Conservation (phyloP, 2,113 vertebrate genomes). For the Otis tarda region DNA sequence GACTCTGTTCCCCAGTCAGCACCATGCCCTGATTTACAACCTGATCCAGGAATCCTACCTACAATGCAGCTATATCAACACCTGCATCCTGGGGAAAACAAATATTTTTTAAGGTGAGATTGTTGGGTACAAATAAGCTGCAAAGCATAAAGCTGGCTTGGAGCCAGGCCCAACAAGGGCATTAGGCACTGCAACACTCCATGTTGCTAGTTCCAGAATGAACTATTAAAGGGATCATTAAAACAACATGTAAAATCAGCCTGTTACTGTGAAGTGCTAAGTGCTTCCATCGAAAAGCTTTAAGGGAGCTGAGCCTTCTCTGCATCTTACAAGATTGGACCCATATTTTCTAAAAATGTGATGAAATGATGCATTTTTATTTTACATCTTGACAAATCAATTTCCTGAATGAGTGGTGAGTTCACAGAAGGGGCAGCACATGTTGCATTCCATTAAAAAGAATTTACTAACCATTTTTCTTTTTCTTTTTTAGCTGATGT, state of each 20-base stretch:
- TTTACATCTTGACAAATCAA: conserved; percentile 56
- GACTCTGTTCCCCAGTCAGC: conserved; percentile 19
- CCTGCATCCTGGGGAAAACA: conserved; percentile 35
- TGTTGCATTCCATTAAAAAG: conserved; percentile 4
- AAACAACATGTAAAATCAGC: conserved; percentile 51
- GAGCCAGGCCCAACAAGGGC: conserved; percentile 32
- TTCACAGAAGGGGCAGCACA: conserved; percentile 41
- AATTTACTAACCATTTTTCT: not conserved
- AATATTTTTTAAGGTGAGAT: conserved; percentile 8
- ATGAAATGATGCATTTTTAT: conserved; percentile 47
- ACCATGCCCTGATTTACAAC: conserved; percentile 38
- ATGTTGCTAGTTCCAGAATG: not conserved
- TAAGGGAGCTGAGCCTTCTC: conserved; percentile 18
- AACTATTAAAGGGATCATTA: conserved; percentile 50
- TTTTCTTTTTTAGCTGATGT: not conserved
- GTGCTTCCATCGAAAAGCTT: conserved; percentile 30
- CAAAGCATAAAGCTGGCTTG: conserved; percentile 2
- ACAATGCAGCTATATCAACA: conserved; percentile 57
- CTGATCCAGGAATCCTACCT: conserved; percentile 7
- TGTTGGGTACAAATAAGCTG: conserved; percentile 6
- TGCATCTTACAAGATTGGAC: not conserved
- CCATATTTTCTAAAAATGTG: conserved; percentile 48
- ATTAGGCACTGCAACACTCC: not conserved
- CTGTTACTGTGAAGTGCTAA: conserved; percentile 43
- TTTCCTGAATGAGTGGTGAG: conserved; percentile 46